A percentile compares a stretch with the other conserved stretches of the same genome.
Conservation (phyloP, 2,113 vertebrate species). For the Gopherus flavomarginatus region DNA sequence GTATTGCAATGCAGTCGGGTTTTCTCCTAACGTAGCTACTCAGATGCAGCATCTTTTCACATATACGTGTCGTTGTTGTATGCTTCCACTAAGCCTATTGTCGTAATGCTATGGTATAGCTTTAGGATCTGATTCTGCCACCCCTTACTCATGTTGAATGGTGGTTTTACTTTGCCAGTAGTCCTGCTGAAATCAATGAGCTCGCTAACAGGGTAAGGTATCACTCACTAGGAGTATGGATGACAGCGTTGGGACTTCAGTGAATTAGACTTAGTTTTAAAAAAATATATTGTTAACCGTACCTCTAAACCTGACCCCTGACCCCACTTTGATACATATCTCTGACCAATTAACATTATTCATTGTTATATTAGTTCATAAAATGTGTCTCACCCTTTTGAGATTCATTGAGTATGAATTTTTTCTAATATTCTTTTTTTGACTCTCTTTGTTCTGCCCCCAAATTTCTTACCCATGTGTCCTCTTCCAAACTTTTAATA, state of each 20-base stretch:
- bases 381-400: background rate
- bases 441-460: background rate
- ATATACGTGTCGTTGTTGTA: background rate
- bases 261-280: background rate
- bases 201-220: background rate
- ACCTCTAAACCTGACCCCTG: background rate
- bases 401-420: background rate
- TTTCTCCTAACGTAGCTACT: background rate
- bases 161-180: background rate
- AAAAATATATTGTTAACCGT: background rate
- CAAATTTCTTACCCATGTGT: background rate
- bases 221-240: background rate
- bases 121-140: background rate
- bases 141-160: background rate
- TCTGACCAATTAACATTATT: background rate
- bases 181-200: background rate
- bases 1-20: background rate
- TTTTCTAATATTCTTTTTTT: background rate
- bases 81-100: background rate
- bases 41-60: background rate
- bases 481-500: background rate
- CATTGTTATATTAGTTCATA: background rate
- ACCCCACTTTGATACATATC: background rate
- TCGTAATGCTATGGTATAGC: fast-evolving
- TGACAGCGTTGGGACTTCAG: background rate